Evolutionary conservation across 2,113 vertebrate genomes (phyloP).

Genomic region (Parotia lawesii): DNA sequence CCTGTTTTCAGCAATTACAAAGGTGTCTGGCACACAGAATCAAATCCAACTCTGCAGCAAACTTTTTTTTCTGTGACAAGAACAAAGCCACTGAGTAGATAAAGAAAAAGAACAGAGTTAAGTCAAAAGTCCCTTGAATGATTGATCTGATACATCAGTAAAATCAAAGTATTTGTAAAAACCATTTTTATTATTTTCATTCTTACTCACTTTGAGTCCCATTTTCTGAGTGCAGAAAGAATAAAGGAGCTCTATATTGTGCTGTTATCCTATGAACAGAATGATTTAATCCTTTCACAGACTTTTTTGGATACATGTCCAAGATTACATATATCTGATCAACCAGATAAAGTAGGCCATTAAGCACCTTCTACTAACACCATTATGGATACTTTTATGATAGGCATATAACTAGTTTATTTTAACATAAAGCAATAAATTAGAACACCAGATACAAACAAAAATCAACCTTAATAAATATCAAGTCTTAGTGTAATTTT

Average conservation of each 20-base stretch:
- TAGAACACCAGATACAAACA: not conserved
- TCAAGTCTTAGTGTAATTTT: not conserved
- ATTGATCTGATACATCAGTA: not conserved
- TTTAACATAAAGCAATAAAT: not conserved
- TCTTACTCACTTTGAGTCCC: not conserved
- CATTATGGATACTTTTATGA: not conserved
- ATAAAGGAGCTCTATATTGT: not conserved
- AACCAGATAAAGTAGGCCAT: not conserved
- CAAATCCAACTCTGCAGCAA: not conserved
- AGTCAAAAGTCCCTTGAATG: not conserved
- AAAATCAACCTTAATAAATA: not conserved
- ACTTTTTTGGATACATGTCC: not conserved
- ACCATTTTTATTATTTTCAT: not conserved
- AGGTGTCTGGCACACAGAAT: not conserved
- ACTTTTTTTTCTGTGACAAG: not conserved
- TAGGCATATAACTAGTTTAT: not conserved
- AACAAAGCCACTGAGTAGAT: not conserved
- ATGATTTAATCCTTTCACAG: not conserved
- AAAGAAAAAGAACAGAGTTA: not conserved
- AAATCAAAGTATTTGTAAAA: not conserved
- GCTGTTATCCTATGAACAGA: not conserved
- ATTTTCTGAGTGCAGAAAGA: not conserved
- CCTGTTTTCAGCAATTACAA: not conserved
- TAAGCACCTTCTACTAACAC: not conserved
- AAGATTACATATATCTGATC: not conserved